These are phyloP conservation scores for Nebria brevicollis DNA, from an alignment of 2,888 invertebrate species.

Conservation along the genomic window DNA sequence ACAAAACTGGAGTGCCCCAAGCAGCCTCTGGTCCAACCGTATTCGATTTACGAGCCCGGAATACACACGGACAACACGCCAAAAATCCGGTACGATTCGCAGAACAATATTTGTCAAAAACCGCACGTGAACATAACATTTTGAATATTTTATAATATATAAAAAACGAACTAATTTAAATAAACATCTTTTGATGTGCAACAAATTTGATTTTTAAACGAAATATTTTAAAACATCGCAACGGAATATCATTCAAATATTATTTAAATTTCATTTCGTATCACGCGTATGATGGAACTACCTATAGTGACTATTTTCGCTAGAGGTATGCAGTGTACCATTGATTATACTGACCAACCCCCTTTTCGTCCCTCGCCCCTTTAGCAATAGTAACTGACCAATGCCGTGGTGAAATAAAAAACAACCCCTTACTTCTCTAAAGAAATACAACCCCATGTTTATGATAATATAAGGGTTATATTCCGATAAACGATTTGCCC, in stretches of 20 bases:
- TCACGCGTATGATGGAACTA: conserved; percentile 20
- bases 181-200: not conserved
- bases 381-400: conserved; percentile 2
- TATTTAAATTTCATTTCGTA: not conserved
- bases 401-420: conserved; percentile 2
- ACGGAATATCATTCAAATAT: not conserved
- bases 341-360: conserved; percentile 53
- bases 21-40: conserved; percentile 39
- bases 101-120: conserved; percentile 37
- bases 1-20: conserved; percentile 56
- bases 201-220: not conserved
- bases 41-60: conserved; percentile 36
- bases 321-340: conserved; percentile 48
- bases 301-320: conserved; percentile 44
- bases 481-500: not conserved
- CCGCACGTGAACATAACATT: conserved; percentile 42
- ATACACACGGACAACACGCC: conserved; percentile 45
- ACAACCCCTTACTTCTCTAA: not conserved
- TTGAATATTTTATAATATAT: conserved; percentile 4
- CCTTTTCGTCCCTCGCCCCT: conserved; percentile 37
- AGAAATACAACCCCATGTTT: not conserved
- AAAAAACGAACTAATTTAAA: not conserved
- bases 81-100: conserved; percentile 28
- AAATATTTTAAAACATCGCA: not conserved
- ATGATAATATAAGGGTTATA: not conserved